Base-by-base conservation (phyloP, 1,140 invertebrate species). In the Drosophila prosaltans region DNA sequence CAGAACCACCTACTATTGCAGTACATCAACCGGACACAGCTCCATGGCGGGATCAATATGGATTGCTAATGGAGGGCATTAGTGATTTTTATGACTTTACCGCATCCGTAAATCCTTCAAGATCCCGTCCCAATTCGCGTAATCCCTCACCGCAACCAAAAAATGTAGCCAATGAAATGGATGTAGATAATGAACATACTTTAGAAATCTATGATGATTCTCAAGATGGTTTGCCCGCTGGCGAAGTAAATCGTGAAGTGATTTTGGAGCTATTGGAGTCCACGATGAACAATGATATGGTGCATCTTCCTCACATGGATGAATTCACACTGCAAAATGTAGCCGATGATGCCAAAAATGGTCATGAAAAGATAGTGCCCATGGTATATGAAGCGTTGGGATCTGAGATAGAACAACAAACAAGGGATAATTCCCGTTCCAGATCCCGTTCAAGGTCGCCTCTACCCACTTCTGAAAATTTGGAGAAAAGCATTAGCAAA, bases 21-120 rank as follows among this genome's bases (percentile, higher is more conserved):
- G 43, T 91, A 10, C 67, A 78, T 4, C 69, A 78, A n/a, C 75
- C 88, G 16, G 90, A 91, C 28, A 78, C 74, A 40, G 90, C 73
- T 8, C 80, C 90, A 1, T 91, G 91, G 90, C 78, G 88, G 0
- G 88, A 91, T 79, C 55, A 90, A 43, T 76, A 86, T n/a, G 90
- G 90, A 0, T 63, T 91, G 2, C 48, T 92, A 0, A 88, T 92
- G 82, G 89, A 92, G 64, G 91, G 91, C 1, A 41, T 92, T 0
- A 92, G 91, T 62, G 91, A 92, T 21, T 92, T 92, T 21, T 92
- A 92, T n/a, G 91, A 92, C 32, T 92, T 92, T 57, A 85, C 81
- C 0, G 91, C 91, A 21, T 92, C 91, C 0, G 69, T 78, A 0
- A 92, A 92, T 74, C 91, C 89, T 0, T 92, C 91, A 0, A 69